phyloP scores from a whole-genome alignment of 2,113 vertebrate genomes.

The Serilophus lunatus region DNA sequence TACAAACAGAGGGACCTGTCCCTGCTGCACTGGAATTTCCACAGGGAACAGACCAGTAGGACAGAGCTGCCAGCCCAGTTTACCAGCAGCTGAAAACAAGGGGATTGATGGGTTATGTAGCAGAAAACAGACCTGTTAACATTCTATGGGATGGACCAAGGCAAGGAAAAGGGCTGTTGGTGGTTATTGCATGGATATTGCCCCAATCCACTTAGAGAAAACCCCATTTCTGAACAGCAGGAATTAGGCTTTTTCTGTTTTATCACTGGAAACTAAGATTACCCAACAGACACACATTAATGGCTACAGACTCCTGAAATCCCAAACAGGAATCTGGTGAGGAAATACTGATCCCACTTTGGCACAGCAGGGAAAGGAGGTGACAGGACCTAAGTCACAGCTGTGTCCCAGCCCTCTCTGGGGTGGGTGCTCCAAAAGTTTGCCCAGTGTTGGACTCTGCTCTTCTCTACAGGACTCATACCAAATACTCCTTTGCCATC shows the following conservation, averaged over 20 bases:
- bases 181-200: no score
- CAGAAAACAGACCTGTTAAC: not conserved
- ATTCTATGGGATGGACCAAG: no score
- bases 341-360: not conserved
- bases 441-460: accelerated
- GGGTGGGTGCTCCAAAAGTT: not conserved
- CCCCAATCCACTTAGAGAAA: not conserved
- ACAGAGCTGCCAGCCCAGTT: not conserved
- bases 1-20: not conserved
- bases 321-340: not conserved
- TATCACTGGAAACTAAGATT: not conserved
- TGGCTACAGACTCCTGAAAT: not conserved
- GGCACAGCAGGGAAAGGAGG: not conserved
- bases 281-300: not conserved
- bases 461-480: not conserved
- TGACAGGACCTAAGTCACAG: no score
- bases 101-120: not conserved
- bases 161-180: not conserved
- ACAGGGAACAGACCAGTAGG: not conserved
- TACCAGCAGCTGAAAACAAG: not conserved
- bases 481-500: not conserved
- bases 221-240: accelerated
- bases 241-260: not conserved
- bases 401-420: not conserved
- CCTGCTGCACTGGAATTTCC: no score